phyloP scores from a whole-genome alignment of 2,113 vertebrate genomes.

The Paradoxurus hermaphroditus region DNA sequence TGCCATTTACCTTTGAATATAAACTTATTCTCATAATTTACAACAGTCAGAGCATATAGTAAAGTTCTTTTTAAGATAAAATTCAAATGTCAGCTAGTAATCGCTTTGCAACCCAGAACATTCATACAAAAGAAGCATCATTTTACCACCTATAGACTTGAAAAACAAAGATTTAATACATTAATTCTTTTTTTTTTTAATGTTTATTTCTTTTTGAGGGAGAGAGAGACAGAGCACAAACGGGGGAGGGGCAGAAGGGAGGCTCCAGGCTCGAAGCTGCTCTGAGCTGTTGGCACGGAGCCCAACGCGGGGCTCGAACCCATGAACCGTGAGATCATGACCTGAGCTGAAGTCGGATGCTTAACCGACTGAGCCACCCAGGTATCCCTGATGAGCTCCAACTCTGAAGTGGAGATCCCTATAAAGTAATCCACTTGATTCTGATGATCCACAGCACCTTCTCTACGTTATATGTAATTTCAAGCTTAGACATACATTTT shows the following conservation, averaged over 20 bases:
- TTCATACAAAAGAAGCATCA: background rate
- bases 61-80: background rate
- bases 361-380: too few relatives aligned
- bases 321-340: too few relatives aligned
- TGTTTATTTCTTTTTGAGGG: too few relatives aligned
- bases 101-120: background rate
- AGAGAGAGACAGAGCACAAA: too few relatives aligned
- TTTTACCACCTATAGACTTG: background rate
- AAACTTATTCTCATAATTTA: background rate
- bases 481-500: background rate
- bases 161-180: background rate
- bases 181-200: background rate
- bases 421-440: background rate
- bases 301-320: too few relatives aligned
- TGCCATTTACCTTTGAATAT: background rate
- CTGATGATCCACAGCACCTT: background rate
- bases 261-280: too few relatives aligned
- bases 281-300: too few relatives aligned
- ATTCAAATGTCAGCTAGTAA: background rate
- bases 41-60: background rate
- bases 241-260: too few relatives aligned
- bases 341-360: too few relatives aligned
- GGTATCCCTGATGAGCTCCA: background rate
- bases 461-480: background rate
- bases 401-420: background rate